phyloP scores from a whole-genome alignment of 2,888 invertebrate genomes.

The Microctonus hyperodae region DNA sequence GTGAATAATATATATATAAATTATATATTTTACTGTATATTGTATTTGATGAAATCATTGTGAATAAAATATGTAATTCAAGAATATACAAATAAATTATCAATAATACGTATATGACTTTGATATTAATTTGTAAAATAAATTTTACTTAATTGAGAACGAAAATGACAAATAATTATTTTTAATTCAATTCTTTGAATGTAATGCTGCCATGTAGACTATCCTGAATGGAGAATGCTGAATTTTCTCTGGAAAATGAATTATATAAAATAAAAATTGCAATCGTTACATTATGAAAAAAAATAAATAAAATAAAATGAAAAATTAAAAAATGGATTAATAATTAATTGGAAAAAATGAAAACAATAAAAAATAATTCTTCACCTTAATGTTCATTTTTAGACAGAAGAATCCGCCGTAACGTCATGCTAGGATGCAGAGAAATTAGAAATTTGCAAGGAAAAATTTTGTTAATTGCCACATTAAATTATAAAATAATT shows the following conservation, averaged over 20 bases:
- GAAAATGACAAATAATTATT: background rate
- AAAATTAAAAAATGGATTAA: background rate
- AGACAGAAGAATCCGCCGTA: constrained; percentile 17
- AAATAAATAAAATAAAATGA: background rate
- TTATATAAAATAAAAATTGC: constrained; percentile 27
- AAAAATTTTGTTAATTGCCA: constrained; percentile 9
- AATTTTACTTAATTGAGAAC: too few relatives aligned
- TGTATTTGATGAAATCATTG: background rate
- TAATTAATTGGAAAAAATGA: too few relatives aligned
- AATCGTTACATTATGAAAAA: constrained; percentile 27
- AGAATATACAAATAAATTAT: background rate
- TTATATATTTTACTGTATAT: background rate
- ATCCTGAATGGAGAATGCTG: constrained; percentile 55
- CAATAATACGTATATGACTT: background rate
- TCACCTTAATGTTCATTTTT: constrained; percentile 13
- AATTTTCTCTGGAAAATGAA: constrained; percentile 54
- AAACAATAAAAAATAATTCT: constrained; percentile 1
- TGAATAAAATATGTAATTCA: background rate
- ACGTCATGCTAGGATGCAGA: constrained; percentile 25
- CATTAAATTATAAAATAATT: background rate
- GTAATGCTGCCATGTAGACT: constrained; percentile 46
- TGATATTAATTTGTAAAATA: too few relatives aligned
- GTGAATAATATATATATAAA: background rate
- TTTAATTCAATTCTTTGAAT: constrained; percentile 29
- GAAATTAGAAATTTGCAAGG: constrained; percentile 17